Base-by-base conservation (phyloP, 2,888 invertebrate genomes). In the Mechanitis mazaeus region DNA sequence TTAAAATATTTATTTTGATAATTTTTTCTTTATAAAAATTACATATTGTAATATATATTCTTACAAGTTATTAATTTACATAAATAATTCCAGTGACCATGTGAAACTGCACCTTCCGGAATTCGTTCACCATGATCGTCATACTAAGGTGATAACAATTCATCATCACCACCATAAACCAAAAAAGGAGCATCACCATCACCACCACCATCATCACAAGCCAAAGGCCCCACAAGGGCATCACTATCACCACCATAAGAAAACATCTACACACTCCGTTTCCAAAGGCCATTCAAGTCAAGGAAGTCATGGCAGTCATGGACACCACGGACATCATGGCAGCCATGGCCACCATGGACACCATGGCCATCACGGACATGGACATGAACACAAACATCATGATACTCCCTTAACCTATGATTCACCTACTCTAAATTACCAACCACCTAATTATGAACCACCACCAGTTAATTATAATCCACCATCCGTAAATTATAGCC, bases 41-140 rank as follows among this genome's bases (percentile, higher is more conserved):
- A 33, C 33, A 55, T 7, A 5, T 54, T 58, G 33, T 9, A n/a
- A 33, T 28, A n/a, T 47, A 28, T 28, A 47, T 47, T 47, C 9
- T 56, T 65, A 50, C 63, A 65, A 60, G 45, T 54, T 47, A 38
- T 57, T 54, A 58, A 31, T 20, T 55, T 59, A 28, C 61, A 53
- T 67, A 57, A 57, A 31, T 31, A 31, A 50, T 85, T 86, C 61
- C 86, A 93, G 92, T 71, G 85, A 91, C 58, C 92, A 92, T 72
- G 83, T 93, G 65, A 92, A 85, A 75, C 78, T 93, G 56, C 87
- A 92, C 74, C 86, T 93, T 7, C 93, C 93, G 28, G 91, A 93
- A 75, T 85, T 92, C 58, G 87, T 92, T 65, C 92, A 92, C 54
- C 92, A 92, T 65, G 90, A 91, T 56, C 85, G 90, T 64, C 93